Percentiles rank a stretch among this genome's conserved stretches.
phyloP scores from a whole-genome alignment of 2,113 vertebrate genomes.

The Gambusia affinis region DNA sequence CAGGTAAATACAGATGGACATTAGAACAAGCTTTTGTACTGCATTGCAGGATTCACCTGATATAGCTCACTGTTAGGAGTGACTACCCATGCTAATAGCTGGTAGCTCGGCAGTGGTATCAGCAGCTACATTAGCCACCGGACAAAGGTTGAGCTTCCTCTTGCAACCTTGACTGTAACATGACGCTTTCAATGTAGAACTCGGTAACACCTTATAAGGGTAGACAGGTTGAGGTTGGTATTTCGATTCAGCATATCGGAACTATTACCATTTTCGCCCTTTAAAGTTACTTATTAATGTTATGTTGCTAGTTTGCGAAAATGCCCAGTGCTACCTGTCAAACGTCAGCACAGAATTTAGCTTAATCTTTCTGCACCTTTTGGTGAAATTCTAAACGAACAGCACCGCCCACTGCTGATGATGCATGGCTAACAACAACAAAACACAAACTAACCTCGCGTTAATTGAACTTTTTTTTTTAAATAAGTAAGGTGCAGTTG shows the following conservation, averaged over 20 bases:
- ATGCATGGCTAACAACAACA: too few species aligned
- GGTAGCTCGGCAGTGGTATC: neutral
- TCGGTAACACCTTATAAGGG: neutral
- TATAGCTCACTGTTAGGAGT: too few species aligned
- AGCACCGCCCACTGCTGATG: too few species aligned
- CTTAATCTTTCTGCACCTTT: too few species aligned
- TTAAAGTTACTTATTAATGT: neutral
- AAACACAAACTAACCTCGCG: too few species aligned
- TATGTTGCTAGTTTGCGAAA: neutral
- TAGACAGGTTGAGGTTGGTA: neutral
- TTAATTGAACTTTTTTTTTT: too few species aligned
- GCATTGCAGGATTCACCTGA: too few species aligned
- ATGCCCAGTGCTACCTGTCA: neutral
- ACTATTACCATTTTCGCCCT: neutral
- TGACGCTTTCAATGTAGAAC: neutral
- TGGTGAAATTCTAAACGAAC: too few species aligned
- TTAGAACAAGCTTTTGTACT: neutral
- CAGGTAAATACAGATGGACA: slow-evolving; percentile 37
- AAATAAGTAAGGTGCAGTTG: too few species aligned
- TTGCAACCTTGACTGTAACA: neutral
- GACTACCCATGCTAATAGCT: too few species aligned
- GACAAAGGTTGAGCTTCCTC: neutral
- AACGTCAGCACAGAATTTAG: too few species aligned
- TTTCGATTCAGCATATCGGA: neutral
- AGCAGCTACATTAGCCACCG: slow-evolving; percentile 3